Base-by-base conservation (phyloP, 2,888 invertebrate genomes). In the Cryptocephalus primarius region DNA sequence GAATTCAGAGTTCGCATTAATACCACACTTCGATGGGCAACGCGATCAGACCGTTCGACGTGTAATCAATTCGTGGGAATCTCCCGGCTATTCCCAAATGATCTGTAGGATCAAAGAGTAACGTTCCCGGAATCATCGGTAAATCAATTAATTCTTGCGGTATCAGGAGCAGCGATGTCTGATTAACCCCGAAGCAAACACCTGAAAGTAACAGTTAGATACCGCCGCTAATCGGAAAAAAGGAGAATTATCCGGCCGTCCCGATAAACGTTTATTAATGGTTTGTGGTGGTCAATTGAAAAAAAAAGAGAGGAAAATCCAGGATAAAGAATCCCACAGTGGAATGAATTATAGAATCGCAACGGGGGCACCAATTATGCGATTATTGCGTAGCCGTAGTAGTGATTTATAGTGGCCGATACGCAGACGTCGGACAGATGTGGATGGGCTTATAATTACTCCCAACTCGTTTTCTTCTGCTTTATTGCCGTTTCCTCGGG, bases 361-460 rank as follows among this genome's bases (percentile, higher is more conserved):
- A 54, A 55, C 55, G 55, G 22, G 55, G 50, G 54, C 54, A 52
- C 48, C 55, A 54, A 57, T 57, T 57, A 57, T 48, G 39, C 52
- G 51, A 57, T 57, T 51, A 54, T 51, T 55, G 55, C 55, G 53
- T 54, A 54, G 54, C 53, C 55, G 49, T 47, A 47, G 50, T 50
- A 49, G 50, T 55, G 54, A 57, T 55, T 57, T 57, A 57, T 54
- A 51, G 49, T 51, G 47, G 46, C 43, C 49, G 49, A 53, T 49
- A 42, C 43, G 47, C 39, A 6, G 50, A 47, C 49, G 39, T 47
- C 44, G 48, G 42, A 53, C 54, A 52, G 52, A 54, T 51, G 52
- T 44, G 53, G 44, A 52, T 48, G 46, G 45, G 45, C 46, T 50
- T 55, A 50, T 56, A 58, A 55, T 57, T 56, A 55, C 47, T 43